Evolutionary conservation across 2,888 invertebrate genomes (phyloP).

Genomic region (Clostera curtula): DNA sequence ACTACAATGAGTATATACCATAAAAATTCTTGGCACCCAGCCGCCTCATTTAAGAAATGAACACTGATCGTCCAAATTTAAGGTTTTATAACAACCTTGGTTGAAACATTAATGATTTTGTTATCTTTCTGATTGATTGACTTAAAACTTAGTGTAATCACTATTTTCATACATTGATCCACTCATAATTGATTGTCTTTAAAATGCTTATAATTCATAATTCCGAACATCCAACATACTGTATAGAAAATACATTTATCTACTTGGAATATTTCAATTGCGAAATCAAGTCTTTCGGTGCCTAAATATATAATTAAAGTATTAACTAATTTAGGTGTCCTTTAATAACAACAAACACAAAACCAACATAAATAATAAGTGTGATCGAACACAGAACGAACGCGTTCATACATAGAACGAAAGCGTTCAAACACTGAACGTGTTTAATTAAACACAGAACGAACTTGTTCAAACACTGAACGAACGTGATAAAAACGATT

Average conservation of each 20-base stretch:
- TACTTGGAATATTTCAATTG: conserved; percentile 10
- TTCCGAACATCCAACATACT: no score
- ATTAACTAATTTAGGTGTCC: conserved; percentile 16
- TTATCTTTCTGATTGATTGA: no score
- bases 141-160: no score
- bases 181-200: no score
- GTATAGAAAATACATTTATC: background rate
- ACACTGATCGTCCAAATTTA: no score
- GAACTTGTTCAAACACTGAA: background rate
- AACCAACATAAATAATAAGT: no score
- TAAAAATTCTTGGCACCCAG: conserved; percentile 31
- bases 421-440: background rate
- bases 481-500: background rate
- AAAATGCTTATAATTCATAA: no score
- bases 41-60: conserved; percentile 1
- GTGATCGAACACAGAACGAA: no score
- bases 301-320: conserved; percentile 33
- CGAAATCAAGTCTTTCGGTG: conserved; percentile 37
- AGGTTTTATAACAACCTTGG: no score
- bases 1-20: conserved; percentile 44
- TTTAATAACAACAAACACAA: no score
- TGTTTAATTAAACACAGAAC: background rate
- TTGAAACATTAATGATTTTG: no score
- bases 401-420: background rate
- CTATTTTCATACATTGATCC: no score